Percentiles rank a stretch among this genome's conserved stretches.
Conservation (phyloP, 2,113 vertebrate genomes). For the Micronycteris hirsuta region DNA sequence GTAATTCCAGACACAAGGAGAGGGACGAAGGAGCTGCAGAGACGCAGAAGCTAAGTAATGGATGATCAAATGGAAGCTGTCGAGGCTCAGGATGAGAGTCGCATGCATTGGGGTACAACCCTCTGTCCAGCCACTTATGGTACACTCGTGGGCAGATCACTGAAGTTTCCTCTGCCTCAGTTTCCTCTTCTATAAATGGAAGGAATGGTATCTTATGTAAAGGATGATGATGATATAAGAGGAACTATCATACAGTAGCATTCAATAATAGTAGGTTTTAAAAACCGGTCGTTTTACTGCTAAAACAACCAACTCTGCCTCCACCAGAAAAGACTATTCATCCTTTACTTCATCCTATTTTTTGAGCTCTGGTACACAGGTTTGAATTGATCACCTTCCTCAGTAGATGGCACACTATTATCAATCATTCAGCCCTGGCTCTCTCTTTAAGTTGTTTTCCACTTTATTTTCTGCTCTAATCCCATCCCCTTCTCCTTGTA, state of each 20-base stretch:
- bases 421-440: neutral
- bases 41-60: neutral
- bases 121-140: neutral
- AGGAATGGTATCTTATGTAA: neutral
- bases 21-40: neutral
- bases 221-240: neutral
- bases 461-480: neutral
- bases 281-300: neutral
- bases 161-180: neutral
- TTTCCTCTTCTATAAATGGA: neutral
- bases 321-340: neutral
- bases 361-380: neutral
- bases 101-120: rapidly evolving
- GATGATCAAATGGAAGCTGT: too few species aligned
- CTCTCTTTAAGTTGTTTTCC: neutral
- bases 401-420: neutral
- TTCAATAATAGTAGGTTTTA: neutral
- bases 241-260: too few species aligned
- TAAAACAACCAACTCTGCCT: neutral
- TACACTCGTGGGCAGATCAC: neutral
- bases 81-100: neutral
- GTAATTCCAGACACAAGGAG: neutral
- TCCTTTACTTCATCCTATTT: neutral
- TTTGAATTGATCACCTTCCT: neutral
- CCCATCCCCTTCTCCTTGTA: neutral